A percentile compares a stretch with the other conserved stretches of the same genome.
Conservation (phyloP, 2,888 invertebrate genomes). For the Caenorhabditis sp. region DNA sequence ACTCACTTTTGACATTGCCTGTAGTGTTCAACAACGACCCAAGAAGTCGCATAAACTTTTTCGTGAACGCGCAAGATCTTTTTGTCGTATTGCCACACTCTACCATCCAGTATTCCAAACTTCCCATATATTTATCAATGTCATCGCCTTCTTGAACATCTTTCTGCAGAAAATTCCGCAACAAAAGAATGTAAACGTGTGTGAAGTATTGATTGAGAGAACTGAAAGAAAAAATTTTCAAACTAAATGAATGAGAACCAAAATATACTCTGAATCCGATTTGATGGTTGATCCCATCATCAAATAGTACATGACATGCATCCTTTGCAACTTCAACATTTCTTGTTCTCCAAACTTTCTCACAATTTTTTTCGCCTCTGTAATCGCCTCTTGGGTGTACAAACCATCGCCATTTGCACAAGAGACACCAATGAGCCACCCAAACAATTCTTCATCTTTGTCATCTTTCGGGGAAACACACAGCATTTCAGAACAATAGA, state of each 20-base stretch:
- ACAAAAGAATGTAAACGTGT: neutral
- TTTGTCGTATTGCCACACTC: neutral
- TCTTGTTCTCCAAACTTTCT: neutral
- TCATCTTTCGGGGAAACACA: neutral
- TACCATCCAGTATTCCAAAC: neutral
- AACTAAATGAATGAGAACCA: neutral
- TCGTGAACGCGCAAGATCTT: neutral
- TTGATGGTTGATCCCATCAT: neutral
- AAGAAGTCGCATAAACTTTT: neutral
- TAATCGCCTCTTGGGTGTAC: neutral
- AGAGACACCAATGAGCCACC: neutral
- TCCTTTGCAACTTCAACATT: neutral
- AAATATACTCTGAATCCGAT: neutral
- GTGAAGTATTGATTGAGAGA: neutral
- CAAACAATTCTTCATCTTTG: neutral
- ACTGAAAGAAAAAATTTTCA: neutral
- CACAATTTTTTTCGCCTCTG: neutral
- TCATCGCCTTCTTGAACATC: neutral
- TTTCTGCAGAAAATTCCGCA: neutral
- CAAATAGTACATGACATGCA: conserved; percentile 4
- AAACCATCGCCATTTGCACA: neutral
- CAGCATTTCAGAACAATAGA: neutral
- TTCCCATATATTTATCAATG: conserved; percentile 6
- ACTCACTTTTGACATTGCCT: neutral
- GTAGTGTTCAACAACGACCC: neutral